Percentiles rank a stretch among this genome's conserved stretches.
Conservation (phyloP, 2,113 vertebrate genomes). For the Actinemys pallida region DNA sequence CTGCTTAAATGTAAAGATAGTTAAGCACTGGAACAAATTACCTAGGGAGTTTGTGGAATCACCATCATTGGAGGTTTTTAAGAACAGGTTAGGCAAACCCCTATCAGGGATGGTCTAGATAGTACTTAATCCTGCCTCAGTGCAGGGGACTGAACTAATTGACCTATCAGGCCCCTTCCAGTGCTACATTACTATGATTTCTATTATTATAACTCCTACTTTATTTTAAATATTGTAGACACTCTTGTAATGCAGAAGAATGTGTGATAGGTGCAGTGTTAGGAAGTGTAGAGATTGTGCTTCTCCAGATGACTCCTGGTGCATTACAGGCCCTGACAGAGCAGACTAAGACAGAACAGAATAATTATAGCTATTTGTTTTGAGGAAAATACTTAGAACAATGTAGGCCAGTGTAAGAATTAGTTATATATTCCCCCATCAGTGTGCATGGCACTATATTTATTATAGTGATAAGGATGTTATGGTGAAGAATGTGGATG, state of each 20-base stretch:
- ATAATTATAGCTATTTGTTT: accelerated
- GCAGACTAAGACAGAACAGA: not conserved
- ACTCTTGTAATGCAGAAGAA: not conserved
- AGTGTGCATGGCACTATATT: not conserved
- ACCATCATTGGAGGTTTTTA: not conserved
- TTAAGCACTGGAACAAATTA: not conserved
- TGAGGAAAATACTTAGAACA: not conserved
- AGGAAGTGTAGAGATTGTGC: not conserved
- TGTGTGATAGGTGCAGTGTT: not conserved
- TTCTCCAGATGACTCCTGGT: not conserved
- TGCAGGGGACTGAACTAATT: not conserved
- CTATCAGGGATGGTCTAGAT: not conserved
- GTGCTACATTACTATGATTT: not conserved
- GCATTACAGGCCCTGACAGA: not conserved
- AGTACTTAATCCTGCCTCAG: not conserved
- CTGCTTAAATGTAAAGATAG: not conserved
- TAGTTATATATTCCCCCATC: not conserved
- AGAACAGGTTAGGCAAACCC: not conserved
- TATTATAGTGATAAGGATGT: not conserved
- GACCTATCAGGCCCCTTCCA: not conserved
- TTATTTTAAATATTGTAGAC: not conserved
- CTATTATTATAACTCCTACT: accelerated
- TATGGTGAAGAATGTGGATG: not conserved
- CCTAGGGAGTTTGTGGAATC: not conserved
- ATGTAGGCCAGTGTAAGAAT: not conserved